Base-by-base conservation (phyloP, 2,797 vertebrate species). In the Nannoperca obscura region DNA sequence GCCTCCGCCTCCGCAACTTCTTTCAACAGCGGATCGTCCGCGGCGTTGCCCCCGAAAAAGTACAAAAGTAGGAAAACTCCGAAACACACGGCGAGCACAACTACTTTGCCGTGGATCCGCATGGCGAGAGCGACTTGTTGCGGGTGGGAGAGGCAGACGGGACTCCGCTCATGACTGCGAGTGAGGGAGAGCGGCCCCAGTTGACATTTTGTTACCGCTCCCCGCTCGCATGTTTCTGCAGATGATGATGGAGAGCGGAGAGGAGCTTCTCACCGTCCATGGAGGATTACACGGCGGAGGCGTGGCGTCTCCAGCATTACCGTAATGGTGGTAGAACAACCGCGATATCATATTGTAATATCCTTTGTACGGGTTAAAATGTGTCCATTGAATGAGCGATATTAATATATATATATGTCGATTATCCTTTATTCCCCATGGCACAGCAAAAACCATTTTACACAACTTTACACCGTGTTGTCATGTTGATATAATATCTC, bases 31-130 rank as follows among this genome's bases (percentile, higher is more conserved):
- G 93, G 93, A 69, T 94, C 94, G 74, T 94, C 94, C 79, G 88
- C 93, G 72, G 86, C 80, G 71, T 93, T 95, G 52, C 94, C 92
- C 86, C 94, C 94, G 71, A 89, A 94, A 91, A 96, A 95, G 94
- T 95, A 95, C 78, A 96, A 86, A 94, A 96, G 94, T 94, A 96
- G 82, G 62, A 96, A 95, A 95, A 96, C 88, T 95, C 94, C 96
- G 30, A 95, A 91, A 71, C 94, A 93, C 57, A 91, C 69, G 74
- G 90, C 93, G 92, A 96, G 86, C 88, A 72, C 83, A 76, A 90
- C 89, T 76, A 96, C 63, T 91, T 90, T 96, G 84, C 91, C 89
- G 82, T 94, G 92, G 82, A 95, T 94, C 86, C 95, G 94, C 96
- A 96, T 96, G 86, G 84, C 84, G 93, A 86, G 83, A 73, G 86